Evolutionary conservation across 2,888 invertebrate species (phyloP).

Genomic region (Ophioninae sp.): DNA sequence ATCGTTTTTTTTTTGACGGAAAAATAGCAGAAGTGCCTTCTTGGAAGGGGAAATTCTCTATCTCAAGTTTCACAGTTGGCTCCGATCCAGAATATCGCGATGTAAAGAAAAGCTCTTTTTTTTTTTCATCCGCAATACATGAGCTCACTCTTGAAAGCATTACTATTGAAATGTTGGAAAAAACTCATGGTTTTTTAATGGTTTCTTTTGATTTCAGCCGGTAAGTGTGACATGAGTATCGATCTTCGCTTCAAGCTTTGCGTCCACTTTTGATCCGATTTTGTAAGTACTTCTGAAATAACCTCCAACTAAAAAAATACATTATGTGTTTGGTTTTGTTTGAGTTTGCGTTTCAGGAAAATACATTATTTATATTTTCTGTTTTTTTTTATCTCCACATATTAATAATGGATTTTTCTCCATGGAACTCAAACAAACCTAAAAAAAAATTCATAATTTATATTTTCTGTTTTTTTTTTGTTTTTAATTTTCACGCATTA

Average conservation of each 20-base stretch:
- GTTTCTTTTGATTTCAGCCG: constrained; percentile 76
- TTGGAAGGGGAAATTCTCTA: constrained; percentile 3
- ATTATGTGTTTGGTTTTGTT: no score
- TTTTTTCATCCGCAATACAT: constrained; percentile 1
- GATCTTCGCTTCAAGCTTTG: constrained; percentile 14
- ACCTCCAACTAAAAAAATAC: constrained; percentile 22
- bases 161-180: neutral
- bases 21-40: neutral
- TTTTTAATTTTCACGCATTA: constrained; percentile 20
- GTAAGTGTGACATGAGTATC: constrained; percentile 70
- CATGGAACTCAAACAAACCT: no score
- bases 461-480: constrained; percentile 1
- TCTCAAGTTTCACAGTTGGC: constrained; percentile 20
- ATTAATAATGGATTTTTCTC: no score
- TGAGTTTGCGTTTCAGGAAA: no score
- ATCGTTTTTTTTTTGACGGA: neutral
- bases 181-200: constrained; percentile 28
- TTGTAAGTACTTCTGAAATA: constrained; percentile 49
- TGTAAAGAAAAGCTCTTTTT: constrained; percentile 4
- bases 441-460: no score
- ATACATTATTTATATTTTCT: no score
- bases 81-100: constrained; percentile 8
- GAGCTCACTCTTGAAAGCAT: constrained; percentile 1
- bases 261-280: constrained; percentile 1
- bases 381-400: no score